phyloP scores from a whole-genome alignment of 2,113 vertebrate genomes.

The Turdus rufiventris region DNA sequence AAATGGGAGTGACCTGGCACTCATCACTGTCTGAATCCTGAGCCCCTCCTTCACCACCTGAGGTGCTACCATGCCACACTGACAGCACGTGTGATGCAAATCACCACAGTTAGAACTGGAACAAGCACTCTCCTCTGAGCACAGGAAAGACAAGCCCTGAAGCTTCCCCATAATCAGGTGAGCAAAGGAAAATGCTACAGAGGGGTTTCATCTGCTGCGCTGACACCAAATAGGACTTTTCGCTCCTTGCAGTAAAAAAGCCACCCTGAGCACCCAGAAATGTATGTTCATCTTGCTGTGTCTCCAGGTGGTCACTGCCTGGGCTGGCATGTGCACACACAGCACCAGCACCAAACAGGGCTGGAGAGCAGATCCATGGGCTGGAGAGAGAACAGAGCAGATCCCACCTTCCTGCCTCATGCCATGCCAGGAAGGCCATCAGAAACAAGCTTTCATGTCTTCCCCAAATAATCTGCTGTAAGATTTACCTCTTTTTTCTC shows the following conservation, averaged over 20 bases:
- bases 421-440: neutral
- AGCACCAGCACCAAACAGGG: neutral
- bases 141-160: neutral
- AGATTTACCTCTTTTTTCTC: neutral
- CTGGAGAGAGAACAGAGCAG: neutral
- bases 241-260: neutral
- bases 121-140: fast-evolving
- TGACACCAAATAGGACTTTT: neutral
- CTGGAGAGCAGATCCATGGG: neutral
- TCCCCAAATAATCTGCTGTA: neutral
- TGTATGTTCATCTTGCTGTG: neutral
- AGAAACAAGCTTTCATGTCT: neutral
- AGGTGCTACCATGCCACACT: neutral
- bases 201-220: neutral
- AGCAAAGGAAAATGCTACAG: neutral
- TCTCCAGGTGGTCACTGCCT: neutral
- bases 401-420: neutral
- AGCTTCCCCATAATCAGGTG: neutral
- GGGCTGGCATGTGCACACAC: neutral
- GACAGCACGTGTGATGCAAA: neutral
- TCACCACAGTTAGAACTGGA: neutral
- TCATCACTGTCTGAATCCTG: neutral
- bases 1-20: neutral
- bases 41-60: neutral
- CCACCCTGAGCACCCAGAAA: neutral